These are phyloP conservation scores for Drosophila parvula DNA, from an alignment of 1,140 invertebrate genomes.

Conservation along the genomic window DNA sequence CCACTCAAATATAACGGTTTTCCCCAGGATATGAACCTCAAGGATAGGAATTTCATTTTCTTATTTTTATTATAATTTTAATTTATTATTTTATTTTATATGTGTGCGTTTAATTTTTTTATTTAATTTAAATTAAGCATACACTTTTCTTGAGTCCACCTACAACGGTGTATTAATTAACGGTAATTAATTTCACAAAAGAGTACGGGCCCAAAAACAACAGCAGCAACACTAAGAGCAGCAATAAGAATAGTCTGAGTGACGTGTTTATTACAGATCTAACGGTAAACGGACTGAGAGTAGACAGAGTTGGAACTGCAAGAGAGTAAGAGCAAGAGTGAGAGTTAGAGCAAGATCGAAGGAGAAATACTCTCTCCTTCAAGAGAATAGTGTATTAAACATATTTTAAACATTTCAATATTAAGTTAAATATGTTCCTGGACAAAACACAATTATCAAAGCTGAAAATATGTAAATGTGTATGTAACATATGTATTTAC, in stretches of 20 bases:
- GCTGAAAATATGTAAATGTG: too few species aligned
- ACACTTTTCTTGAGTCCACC: too few species aligned
- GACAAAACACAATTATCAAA: not conserved
- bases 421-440: not conserved
- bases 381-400: not conserved
- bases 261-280: slow-evolving; percentile 25
- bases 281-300: slow-evolving; percentile 2
- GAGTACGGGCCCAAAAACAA: not conserved
- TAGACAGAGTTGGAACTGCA: not conserved
- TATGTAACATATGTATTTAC: not conserved
- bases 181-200: not conserved
- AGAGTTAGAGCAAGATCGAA: not conserved
- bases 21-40: too few species aligned
- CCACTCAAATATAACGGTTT: too few species aligned
- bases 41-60: too few species aligned
- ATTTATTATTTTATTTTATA: too few species aligned
- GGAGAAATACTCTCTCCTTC: not conserved
- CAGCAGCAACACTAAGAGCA: not conserved
- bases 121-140: too few species aligned
- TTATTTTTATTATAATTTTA: too few species aligned
- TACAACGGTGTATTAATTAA: too few species aligned
- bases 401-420: not conserved
- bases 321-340: not conserved
- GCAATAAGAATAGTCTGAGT: not conserved
- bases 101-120: too few species aligned